These are phyloP conservation scores for Eolophus roseicapilla DNA, from an alignment of 2,113 vertebrate species.

Conservation along the genomic window DNA sequence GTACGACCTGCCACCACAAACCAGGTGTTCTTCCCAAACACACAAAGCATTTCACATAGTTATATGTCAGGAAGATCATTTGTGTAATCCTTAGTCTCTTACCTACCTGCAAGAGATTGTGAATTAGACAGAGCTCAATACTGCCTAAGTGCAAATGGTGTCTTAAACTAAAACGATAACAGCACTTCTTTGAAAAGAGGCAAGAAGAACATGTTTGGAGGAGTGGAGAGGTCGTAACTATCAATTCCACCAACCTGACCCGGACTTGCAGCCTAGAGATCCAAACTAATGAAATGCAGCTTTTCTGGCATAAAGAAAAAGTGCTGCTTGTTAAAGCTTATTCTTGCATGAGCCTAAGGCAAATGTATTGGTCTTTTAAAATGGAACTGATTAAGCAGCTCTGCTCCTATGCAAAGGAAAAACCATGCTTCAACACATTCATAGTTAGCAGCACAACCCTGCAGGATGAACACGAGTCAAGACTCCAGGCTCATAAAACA, in stretches of 20 bases:
- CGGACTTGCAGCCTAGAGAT: not conserved
- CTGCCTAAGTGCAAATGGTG: not conserved
- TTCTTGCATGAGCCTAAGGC: not conserved
- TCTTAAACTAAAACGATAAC: not conserved
- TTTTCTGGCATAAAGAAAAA: not conserved
- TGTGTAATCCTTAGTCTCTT: not conserved
- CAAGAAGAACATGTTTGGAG: not conserved
- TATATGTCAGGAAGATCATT: not conserved
- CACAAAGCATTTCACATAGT: not conserved
- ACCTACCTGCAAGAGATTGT: not conserved
- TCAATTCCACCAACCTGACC: not conserved
- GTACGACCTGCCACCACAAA: fast-evolving
- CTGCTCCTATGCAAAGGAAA: not conserved
- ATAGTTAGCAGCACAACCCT: not conserved
- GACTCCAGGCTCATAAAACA: not conserved
- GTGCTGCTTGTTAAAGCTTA: not conserved
- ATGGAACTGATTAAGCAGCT: not conserved
- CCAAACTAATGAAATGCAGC: not conserved
- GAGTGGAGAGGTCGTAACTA: not conserved
- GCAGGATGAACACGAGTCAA: not conserved
- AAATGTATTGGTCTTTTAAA: not conserved
- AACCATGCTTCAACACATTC: not conserved
- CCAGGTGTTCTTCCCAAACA: not conserved
- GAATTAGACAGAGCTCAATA: too few relatives aligned
- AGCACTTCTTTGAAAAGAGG: not conserved